phyloP scores from a whole-genome alignment of 2,113 vertebrate species.

The Etheostoma cragini region DNA sequence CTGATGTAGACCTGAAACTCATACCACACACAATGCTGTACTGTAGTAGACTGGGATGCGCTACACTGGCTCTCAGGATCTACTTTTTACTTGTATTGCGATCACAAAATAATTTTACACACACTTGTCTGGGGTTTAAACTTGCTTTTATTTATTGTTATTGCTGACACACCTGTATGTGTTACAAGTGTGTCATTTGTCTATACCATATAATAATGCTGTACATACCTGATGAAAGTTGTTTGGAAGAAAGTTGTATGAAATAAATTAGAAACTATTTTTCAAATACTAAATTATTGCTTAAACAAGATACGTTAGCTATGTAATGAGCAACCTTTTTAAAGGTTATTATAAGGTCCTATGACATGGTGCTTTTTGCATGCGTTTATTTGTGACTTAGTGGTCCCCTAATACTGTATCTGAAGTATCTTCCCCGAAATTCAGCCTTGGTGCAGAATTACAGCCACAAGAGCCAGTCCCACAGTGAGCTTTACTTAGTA shows the following conservation, averaged over 20 bases:
- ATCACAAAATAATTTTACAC: neutral
- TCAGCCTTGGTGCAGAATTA: too few relatives aligned
- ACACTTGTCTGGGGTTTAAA: neutral
- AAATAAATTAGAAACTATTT: neutral
- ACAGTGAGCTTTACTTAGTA: too few relatives aligned
- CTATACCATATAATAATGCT: neutral
- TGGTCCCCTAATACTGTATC: too few relatives aligned
- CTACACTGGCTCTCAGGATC: neutral
- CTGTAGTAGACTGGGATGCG: neutral
- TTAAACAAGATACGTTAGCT: too few relatives aligned
- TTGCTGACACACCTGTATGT: neutral
- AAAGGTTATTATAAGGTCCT: too few relatives aligned
- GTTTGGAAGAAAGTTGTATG: neutral
- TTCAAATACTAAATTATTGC: neutral
- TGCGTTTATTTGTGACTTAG: too few relatives aligned
- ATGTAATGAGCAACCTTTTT: too few relatives aligned
- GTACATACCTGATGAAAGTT: neutral
- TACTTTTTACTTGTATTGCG: neutral
- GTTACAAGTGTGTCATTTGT: neutral
- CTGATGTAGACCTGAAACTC: conserved; percentile 51
- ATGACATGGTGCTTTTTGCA: too few relatives aligned
- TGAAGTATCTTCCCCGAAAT: too few relatives aligned
- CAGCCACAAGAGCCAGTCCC: too few relatives aligned
- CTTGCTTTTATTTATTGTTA: neutral
- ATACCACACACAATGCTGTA: conserved; percentile 29